Conservation (phyloP, 2,888 invertebrate species). For the Sturmia bella region DNA sequence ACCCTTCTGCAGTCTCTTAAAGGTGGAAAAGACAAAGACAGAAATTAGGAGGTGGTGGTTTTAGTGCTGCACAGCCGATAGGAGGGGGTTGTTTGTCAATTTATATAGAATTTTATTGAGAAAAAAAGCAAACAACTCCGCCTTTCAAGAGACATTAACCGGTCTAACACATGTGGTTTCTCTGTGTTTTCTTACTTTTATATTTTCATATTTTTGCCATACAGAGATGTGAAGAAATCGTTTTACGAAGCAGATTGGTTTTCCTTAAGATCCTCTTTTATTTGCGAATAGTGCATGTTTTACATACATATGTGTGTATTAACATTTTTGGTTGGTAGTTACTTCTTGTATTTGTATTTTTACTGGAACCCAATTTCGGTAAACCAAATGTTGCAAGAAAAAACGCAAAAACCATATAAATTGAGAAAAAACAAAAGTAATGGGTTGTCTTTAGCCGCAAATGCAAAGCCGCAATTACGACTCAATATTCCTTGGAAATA, state of each 20-base stretch:
- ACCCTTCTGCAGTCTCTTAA: slow-evolving; percentile 59
- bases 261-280: slow-evolving; percentile 1
- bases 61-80: slow-evolving; percentile 24
- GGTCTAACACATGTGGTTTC: slow-evolving; percentile 65
- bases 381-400: slow-evolving; percentile 49
- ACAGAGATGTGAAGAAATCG: background rate
- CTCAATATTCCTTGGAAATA: slow-evolving; percentile 56
- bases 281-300: background rate
- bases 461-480: slow-evolving; percentile 77
- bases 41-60: slow-evolving; percentile 44
- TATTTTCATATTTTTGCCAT: slow-evolving; percentile 13
- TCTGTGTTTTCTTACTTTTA: slow-evolving; percentile 36
- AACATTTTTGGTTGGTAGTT: slow-evolving; percentile 56
- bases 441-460: slow-evolving; percentile 79
- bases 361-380: slow-evolving; percentile 35
- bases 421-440: slow-evolving; percentile 63
- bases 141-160: slow-evolving; percentile 46
- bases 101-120: background rate
- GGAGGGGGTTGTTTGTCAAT: slow-evolving; percentile 47
- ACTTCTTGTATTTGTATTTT: background rate
- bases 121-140: slow-evolving; percentile 54
- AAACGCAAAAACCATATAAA: slow-evolving; percentile 43
- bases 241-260: slow-evolving; percentile 44
- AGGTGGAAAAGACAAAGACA: slow-evolving; percentile 20
- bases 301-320: no score